Percentiles rank a stretch among this genome's conserved stretches.
Conservation (phyloP, 2,797 vertebrate species). For the Rhadinocentrus ornatus region DNA sequence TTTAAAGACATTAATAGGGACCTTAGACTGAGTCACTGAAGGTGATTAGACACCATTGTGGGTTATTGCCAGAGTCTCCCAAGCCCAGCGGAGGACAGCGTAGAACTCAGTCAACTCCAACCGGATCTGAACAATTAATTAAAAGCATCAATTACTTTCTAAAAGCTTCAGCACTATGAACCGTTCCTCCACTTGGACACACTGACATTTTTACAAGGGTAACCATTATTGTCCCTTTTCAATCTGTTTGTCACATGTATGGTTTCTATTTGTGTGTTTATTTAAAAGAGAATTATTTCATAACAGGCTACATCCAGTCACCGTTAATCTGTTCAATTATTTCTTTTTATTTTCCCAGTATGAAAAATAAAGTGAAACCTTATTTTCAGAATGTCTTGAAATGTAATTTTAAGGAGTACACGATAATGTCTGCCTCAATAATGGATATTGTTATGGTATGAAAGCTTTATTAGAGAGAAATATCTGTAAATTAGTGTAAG, state of each 20-base stretch:
- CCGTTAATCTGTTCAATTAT: neutral
- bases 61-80: conserved; percentile 30
- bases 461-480: too few species aligned
- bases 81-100: conserved; percentile 40
- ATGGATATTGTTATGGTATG: too few species aligned
- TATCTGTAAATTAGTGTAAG: too few species aligned
- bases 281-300: neutral
- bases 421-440: too few species aligned
- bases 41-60: conserved; percentile 16
- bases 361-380: neutral
- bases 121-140: conserved; percentile 47
- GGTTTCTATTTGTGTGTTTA: neutral
- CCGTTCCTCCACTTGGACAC: conserved; percentile 2
- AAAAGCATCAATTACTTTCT: conserved; percentile 61
- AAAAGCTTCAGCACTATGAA: conserved; percentile 33
- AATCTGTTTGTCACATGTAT: neutral
- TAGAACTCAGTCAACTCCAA: conserved; percentile 26
- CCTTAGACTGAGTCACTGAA: conserved; percentile 15
- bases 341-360: neutral
- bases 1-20: conserved; percentile 6
- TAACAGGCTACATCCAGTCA: neutral
- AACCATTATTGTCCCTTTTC: neutral
- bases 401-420: too few species aligned
- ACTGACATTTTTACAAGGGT: neutral
- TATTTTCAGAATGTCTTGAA: too few species aligned